These are phyloP conservation scores for Mus spicilegus DNA, from an alignment of 2,113 vertebrate genomes.

Conservation along the genomic window DNA sequence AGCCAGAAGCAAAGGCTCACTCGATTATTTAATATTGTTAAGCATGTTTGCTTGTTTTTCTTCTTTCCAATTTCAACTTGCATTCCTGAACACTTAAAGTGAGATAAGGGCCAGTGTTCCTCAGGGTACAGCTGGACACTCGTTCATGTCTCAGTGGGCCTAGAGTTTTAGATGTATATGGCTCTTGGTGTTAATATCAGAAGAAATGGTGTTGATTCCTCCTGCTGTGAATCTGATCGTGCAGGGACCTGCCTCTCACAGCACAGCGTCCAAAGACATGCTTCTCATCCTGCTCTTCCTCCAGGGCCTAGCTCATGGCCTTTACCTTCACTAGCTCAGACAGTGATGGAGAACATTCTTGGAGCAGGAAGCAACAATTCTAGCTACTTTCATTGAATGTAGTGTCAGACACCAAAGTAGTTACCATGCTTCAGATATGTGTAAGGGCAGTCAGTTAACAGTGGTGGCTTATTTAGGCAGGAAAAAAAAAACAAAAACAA, in stretches of 20 bases:
- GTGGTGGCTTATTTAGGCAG: constrained; percentile 1
- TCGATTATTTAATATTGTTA: constrained; percentile 17
- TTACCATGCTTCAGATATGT: neutral
- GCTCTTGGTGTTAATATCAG: neutral
- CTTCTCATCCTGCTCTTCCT: neutral
- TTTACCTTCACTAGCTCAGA: constrained; percentile 1
- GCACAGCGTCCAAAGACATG: neutral
- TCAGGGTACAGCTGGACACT: neutral
- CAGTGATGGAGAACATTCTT: neutral
- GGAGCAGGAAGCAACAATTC: neutral
- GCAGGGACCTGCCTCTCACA: neutral
- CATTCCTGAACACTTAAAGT: neutral
- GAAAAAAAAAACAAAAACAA: neutral
- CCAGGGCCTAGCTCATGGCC: neutral
- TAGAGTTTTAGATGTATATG: neutral
- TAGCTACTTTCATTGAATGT: neutral
- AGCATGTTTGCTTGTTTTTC: constrained; percentile 9
- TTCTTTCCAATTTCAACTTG: constrained; percentile 8
- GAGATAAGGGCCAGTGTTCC: neutral
- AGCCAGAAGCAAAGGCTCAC: neutral
- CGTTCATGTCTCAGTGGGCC: neutral
- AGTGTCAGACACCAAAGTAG: neutral
- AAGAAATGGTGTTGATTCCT: constrained; percentile 24
- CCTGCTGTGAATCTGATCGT: neutral
- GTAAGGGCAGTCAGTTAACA: neutral